These are phyloP conservation scores for Zaprionus ornatus DNA, from an alignment of 1,140 invertebrate species.

Conservation along the genomic window DNA sequence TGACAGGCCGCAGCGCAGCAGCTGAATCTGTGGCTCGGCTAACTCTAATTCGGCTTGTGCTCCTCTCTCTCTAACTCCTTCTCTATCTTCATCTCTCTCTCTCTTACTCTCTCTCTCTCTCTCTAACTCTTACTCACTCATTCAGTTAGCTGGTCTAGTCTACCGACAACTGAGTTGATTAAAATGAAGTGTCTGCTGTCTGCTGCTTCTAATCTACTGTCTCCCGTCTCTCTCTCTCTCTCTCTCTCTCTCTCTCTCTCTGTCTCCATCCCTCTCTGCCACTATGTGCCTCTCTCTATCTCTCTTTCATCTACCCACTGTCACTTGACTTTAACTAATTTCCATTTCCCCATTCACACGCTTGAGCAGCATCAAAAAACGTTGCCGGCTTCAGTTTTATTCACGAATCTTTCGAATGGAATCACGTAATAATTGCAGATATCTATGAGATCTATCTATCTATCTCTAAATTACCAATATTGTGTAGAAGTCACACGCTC, in stretches of 20 bases:
- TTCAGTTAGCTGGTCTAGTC: slow-evolving; percentile 41
- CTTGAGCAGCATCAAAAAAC: neutral
- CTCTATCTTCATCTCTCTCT: neutral
- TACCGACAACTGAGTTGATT: slow-evolving; percentile 51
- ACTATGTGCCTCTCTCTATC: neutral
- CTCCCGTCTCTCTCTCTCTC: neutral
- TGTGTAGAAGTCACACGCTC: neutral
- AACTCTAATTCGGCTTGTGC: neutral
- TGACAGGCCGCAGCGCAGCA: slow-evolving; percentile 34
- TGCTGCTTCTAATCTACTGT: slow-evolving; percentile 14
- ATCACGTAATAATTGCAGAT: neutral
- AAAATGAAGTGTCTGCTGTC: slow-evolving; percentile 45
- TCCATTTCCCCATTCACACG: slow-evolving; percentile 31
- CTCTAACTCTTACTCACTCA: neutral
- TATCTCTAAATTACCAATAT: neutral
- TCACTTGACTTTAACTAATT: slow-evolving; percentile 32
- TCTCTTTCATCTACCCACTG: neutral
- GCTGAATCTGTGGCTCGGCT: slow-evolving; percentile 13
- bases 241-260: neutral
- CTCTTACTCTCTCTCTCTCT: neutral
- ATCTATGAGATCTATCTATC: neutral
- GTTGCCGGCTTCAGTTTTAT: neutral
- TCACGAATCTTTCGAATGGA: neutral
- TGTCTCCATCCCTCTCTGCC: neutral
- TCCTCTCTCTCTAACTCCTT: neutral